Base-by-base conservation (phyloP, 2,797 vertebrate genomes). In the Leptodactylus fallax region DNA sequence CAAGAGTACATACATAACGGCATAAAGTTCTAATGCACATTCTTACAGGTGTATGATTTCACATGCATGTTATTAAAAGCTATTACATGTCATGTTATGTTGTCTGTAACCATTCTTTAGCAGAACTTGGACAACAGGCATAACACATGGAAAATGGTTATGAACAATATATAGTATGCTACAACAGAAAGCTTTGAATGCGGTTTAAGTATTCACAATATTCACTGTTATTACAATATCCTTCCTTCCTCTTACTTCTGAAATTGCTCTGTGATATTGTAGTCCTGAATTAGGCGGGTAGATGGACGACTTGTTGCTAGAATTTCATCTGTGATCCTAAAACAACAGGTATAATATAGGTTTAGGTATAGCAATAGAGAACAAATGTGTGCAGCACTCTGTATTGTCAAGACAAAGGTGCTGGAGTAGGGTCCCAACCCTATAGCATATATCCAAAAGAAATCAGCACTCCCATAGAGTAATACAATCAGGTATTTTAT, bases 281-380 rank as follows among this genome's bases (percentile, higher is more conserved):
- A 95, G 88, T 93, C 94, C 88, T 95, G 91, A 61, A 97, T 96
- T 8, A 96, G 93, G 69, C 90, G 71, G 17, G 91, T 95, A 36
- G 96, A 96, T 6, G 96, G 96, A 16, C 96, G 92, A 27, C 96
- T 93, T 95, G 95, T 97, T 80, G 96, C 96, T 72, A 96, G 83
- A 69, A 97, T 96, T 55, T 96, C 93, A 88, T 96, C 95, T 0
- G 96, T 97, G 89, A 97, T 93, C 96, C 96, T 97, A 67, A 77
- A 85, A 72, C 5, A 21, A 56, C 8, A 86, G 76, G 14, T 12
- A 82, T 55, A 53, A 51, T 53, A 49, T 74, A 74, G 36, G 4
- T 36, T 36, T 36, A 36, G 36, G 36, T 36, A 36, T 36, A 36
- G 36, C 36, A 36, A 36, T 2, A 36, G 36, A 36, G 36, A 36